Conservation (phyloP, 2,797 vertebrate species). For the Catamblyrhynchus diadema region DNA sequence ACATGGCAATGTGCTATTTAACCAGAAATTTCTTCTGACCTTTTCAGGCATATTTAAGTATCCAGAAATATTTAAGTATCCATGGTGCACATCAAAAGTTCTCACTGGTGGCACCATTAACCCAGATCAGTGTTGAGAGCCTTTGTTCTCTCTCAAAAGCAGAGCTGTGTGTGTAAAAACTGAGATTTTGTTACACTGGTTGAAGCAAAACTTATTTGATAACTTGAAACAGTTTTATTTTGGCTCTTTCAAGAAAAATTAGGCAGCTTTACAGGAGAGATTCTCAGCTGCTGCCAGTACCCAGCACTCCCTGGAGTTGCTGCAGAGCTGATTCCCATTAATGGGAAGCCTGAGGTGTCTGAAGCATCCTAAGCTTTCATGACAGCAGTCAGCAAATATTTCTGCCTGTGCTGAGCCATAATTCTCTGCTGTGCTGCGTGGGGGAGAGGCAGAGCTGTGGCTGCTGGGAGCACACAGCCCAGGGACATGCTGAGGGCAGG, state of each 20-base stretch:
- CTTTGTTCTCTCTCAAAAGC: background rate
- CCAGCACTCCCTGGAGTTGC: background rate
- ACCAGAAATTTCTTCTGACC: background rate
- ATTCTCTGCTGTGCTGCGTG: background rate
- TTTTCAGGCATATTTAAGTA: background rate
- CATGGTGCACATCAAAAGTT: background rate
- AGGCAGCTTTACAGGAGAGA: background rate
- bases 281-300: background rate
- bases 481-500: background rate
- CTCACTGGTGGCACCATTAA: background rate
- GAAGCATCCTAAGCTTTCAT: background rate
- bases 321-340: background rate
- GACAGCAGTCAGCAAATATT: slow-evolving; percentile 13
- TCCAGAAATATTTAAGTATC: background rate
- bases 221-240: background rate
- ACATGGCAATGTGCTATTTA: background rate
- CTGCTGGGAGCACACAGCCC: background rate
- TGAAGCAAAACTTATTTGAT: background rate
- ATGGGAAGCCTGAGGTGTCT: background rate
- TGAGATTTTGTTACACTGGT: background rate
- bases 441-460: background rate
- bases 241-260: background rate
- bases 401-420: background rate
- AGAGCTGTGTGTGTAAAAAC: background rate
- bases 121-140: fast-evolving